These are phyloP conservation scores for Ophioderma brevispina DNA, from an alignment of 35 echinoderm and acorn worm species.

Conservation along the genomic window DNA sequence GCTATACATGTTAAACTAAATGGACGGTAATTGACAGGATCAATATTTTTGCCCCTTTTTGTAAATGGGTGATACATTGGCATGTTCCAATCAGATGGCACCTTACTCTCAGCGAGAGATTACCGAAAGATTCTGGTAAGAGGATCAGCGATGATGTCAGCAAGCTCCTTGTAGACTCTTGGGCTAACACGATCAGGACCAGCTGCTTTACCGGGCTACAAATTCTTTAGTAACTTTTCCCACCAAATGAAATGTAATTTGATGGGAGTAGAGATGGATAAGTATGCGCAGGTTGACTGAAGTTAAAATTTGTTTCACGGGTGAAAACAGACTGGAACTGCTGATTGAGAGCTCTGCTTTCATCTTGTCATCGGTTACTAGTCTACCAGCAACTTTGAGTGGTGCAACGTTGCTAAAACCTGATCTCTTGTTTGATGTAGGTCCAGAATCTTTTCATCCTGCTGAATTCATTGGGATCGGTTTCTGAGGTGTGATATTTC, in stretches of 20 bases:
- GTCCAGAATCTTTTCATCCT: slow-evolving; percentile 62
- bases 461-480: slow-evolving; percentile 6
- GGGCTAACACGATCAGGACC: slow-evolving; percentile 60
- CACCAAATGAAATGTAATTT: slow-evolving; percentile 1
- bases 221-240: slow-evolving; percentile 34
- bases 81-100: slow-evolving; percentile 26
- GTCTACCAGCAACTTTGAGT: slow-evolving; percentile 32
- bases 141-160: slow-evolving; percentile 32
- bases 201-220: slow-evolving; percentile 39
- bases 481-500: slow-evolving; percentile 2
- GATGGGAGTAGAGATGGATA: neutral
- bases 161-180: slow-evolving; percentile 35
- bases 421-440: slow-evolving; percentile 39
- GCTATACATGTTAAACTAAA: no score
- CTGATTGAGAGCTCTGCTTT: slow-evolving; percentile 22
- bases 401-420: slow-evolving; percentile 18
- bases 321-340: slow-evolving; percentile 58
- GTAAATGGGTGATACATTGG: slow-evolving; percentile 30
- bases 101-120: slow-evolving; percentile 28
- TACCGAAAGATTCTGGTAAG: slow-evolving; percentile 37
- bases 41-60: slow-evolving; percentile 56
- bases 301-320: slow-evolving; percentile 21
- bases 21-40: slow-evolving; percentile 34
- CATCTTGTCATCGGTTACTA: slow-evolving; percentile 11
- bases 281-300: neutral